A percentile compares a stretch with the other conserved stretches of the same genome.
phyloP scores from a whole-genome alignment of 2,888 invertebrate genomes.

The Deilephila elpenor region DNA sequence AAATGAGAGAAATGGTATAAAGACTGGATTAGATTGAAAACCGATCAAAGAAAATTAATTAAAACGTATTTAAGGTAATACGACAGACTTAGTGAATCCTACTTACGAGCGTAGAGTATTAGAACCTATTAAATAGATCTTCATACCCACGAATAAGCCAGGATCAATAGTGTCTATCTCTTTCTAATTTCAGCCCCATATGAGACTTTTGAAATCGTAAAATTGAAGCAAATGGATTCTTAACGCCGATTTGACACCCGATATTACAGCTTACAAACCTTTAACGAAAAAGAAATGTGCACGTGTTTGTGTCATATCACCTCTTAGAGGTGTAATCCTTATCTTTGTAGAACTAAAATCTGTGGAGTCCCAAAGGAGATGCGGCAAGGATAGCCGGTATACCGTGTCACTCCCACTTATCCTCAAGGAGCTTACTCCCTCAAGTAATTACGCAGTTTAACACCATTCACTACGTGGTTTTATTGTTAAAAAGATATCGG shows the following conservation, averaged over 20 bases:
- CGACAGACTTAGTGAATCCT: too few relatives aligned
- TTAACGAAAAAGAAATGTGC: too few relatives aligned
- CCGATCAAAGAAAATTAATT: slow-evolving; percentile 17
- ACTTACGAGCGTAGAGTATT: too few relatives aligned
- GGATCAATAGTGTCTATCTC: too few relatives aligned
- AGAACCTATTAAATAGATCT: too few relatives aligned
- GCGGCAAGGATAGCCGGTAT: background rate
- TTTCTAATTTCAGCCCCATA: background rate
- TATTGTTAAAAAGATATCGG: background rate
- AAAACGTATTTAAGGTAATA: background rate
- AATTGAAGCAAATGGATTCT: too few relatives aligned
- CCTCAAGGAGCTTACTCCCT: background rate
- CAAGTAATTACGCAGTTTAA: slow-evolving; percentile 8
- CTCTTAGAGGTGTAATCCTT: background rate
- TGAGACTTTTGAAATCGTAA: too few relatives aligned
- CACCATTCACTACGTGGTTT: background rate
- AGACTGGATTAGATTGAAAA: slow-evolving; percentile 6
- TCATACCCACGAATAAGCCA: too few relatives aligned
- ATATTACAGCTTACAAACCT: too few relatives aligned
- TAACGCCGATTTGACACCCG: too few relatives aligned
- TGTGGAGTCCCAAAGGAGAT: background rate
- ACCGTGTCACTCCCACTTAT: slow-evolving; percentile 2
- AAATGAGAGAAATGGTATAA: background rate
- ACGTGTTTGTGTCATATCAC: background rate
- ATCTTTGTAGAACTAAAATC: background rate